A percentile compares a stretch with the other conserved stretches of the same genome.
phyloP scores from a whole-genome alignment of 1,140 invertebrate genomes.

The Dendrolimus punctatus region DNA sequence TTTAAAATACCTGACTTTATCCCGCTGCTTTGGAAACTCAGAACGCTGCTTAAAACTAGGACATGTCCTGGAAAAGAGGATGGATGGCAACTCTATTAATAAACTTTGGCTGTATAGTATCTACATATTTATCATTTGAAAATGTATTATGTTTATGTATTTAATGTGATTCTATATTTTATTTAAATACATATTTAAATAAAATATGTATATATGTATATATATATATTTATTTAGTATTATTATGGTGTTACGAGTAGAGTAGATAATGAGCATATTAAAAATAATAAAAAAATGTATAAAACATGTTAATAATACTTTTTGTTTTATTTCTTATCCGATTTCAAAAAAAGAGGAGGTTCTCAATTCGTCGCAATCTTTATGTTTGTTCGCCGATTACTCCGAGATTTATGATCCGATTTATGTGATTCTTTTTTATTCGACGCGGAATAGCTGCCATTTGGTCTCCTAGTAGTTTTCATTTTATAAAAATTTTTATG shows the following conservation, averaged over 20 bases:
- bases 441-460: no score
- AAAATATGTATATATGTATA: conserved; percentile 29
- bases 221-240: conserved; percentile 39
- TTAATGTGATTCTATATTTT: conserved; percentile 27
- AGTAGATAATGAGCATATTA: conserved; percentile 39
- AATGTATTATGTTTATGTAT: conserved; percentile 24
- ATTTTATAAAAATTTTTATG: no score
- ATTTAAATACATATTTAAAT: conserved; percentile 16
- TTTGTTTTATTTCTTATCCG: conserved; percentile 8
- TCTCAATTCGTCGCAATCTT: no score
- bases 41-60: no score
- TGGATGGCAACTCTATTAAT: background rate
- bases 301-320: conserved; percentile 1
- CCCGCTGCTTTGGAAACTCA: no score
- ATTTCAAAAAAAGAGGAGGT: no score
- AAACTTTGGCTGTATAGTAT: conserved; percentile 24
- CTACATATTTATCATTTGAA: conserved; percentile 22
- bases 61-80: no score
- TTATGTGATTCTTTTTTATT: no score
- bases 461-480: no score
- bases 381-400: no score
- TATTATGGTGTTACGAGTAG: conserved; percentile 35
- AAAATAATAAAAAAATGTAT: conserved; percentile 37
- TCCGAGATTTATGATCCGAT: no score
- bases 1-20: no score